Percentiles rank a stretch among this genome's conserved stretches.
Conservation (phyloP, 1,140 invertebrate genomes). For the Portunus trituberculatus region DNA sequence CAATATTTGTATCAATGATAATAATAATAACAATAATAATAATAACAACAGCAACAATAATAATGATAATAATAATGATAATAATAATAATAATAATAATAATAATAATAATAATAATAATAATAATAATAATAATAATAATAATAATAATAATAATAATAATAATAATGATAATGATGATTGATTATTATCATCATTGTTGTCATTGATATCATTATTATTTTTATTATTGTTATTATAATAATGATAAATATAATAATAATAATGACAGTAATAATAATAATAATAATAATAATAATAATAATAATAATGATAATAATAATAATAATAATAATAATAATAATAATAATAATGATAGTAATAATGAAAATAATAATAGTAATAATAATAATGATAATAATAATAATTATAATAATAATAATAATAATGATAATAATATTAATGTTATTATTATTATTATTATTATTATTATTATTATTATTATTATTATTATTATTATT, state of each 20-base stretch:
- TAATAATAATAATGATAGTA: background rate
- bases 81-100: background rate
- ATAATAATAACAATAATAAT: too few species aligned
- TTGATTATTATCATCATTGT: too few species aligned
- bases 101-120: background rate
- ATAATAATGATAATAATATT: too few species aligned
- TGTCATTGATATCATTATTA: too few species aligned
- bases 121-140: background rate
- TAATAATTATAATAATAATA: too few species aligned
- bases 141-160: conserved; percentile 5
- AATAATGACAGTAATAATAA: background rate
- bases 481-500: too few species aligned
- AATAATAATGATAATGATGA: conserved; percentile 15
- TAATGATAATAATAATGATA: background rate
- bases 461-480: too few species aligned
- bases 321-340: background rate
- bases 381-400: background rate
- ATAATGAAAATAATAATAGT: background rate
- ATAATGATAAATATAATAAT: background rate
- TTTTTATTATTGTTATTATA: conserved; percentile 31
- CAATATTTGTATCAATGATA: too few species aligned
- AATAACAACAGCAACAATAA: too few species aligned
- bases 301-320: too few species aligned
- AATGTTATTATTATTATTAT: too few species aligned
- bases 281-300: too few species aligned